These are phyloP conservation scores for Sapajus apella DNA, from an alignment of 2,113 vertebrate genomes.

Conservation along the genomic window DNA sequence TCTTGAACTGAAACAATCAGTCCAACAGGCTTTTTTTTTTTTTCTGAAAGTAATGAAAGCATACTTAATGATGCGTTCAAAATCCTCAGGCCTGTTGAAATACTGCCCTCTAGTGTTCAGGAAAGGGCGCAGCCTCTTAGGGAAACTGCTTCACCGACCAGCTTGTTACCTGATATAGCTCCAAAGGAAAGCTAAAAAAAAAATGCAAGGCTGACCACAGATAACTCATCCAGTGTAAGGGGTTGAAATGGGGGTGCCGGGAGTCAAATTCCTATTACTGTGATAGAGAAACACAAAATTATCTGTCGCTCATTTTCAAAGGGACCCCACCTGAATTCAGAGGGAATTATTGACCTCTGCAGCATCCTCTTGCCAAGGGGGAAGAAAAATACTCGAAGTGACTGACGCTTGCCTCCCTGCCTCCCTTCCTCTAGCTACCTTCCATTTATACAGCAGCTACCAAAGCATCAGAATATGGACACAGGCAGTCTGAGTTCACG, in stretches of 20 bases:
- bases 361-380: background rate
- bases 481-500: background rate
- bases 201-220: background rate
- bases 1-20: slow-evolving; percentile 77
- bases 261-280: background rate
- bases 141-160: background rate
- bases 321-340: background rate
- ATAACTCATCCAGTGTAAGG: background rate
- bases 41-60: slow-evolving; percentile 44
- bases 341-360: background rate
- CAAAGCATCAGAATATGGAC: background rate
- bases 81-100: slow-evolving; percentile 71
- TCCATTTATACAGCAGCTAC: background rate
- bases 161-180: background rate
- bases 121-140: background rate
- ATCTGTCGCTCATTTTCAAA: background rate
- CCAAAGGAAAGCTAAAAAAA: background rate
- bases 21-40: slow-evolving; percentile 45
- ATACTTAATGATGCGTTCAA: background rate
- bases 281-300: background rate
- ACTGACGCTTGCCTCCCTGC: background rate
- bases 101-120: slow-evolving; percentile 85
- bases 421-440: background rate
- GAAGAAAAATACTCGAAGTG: background rate
- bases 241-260: background rate